Evolutionary conservation across 2,113 vertebrate species (phyloP), one percentile per base, ranked within the genome.

Genomic region (Tautogolabrus adspersus): DNA sequence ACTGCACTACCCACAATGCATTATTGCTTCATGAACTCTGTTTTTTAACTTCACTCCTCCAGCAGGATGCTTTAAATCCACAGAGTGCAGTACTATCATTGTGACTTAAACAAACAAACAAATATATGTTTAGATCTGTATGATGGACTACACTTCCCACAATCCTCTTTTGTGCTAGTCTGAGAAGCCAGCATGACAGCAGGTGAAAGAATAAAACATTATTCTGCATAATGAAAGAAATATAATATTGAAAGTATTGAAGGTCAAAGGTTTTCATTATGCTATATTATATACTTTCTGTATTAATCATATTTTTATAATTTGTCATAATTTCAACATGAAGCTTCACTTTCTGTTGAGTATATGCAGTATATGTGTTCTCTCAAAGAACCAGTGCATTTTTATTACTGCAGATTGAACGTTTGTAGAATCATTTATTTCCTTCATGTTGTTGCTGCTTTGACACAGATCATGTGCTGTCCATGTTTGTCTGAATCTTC

Each of bases 1-100:
- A 59, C 71, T 10, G 3, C 66, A 11, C 0, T 21, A n/a, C 78
- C 89, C 75, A 86, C n/a, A 61, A 75, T 81, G 10, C 87, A 18
- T 15, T 38, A 40, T 15, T 30, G 26, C 57, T 16, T n/a, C 1
- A 21, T n/a, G 8, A 21, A 52, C 49, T 9, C 19, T 8, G 49
- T 52, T 6, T 52, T 6, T 51, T 6, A 46, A 5, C 44, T 4
- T 46, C 44, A 15, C 44, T 46, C 1, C 19, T 19, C 19, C 18
- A 18, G 15, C 47, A n/a, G 8, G 8, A 52, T 19, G 8, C 8
- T n/a, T 46, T 46, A 12, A 46, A 15, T 15, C 13, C 44, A 46
- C 4, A 10, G 40, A 42, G 40, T 10, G 44, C 47, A 49, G 47
- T 19, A 7, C 18, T 12, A 6, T 18, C 18, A 49, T 49, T 13